These are phyloP conservation scores for Drosophila sturtevanti DNA, from an alignment of 1,140 invertebrate species.

Conservation along the genomic window DNA sequence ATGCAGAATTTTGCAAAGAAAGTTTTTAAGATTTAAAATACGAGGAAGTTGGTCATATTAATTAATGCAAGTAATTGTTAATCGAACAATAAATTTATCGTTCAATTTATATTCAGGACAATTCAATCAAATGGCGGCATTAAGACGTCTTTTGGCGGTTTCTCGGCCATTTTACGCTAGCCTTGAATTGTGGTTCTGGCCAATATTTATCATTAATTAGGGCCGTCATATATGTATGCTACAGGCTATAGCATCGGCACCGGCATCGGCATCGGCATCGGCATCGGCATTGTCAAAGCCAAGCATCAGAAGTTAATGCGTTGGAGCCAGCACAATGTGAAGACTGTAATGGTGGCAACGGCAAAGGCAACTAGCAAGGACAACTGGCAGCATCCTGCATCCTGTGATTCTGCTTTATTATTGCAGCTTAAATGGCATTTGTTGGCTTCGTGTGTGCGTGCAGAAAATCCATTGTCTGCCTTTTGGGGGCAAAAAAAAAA, in stretches of 20 bases:
- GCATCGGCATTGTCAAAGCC: constrained; percentile 26
- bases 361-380: constrained; percentile 14
- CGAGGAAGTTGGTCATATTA: constrained; percentile 6
- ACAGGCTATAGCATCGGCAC: neutral
- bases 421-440: constrained; percentile 62
- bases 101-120: constrained; percentile 17
- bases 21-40: neutral
- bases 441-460: constrained; percentile 24
- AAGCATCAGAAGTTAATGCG: constrained; percentile 37
- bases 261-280: too few species aligned
- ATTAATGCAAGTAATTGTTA: constrained; percentile 5
- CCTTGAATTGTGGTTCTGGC: constrained; percentile 1
- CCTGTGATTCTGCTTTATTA: constrained; percentile 56
- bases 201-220: constrained; percentile 78
- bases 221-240: constrained; percentile 35
- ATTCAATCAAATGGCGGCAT: neutral
- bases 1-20: neutral
- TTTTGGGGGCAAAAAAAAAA: constrained; percentile 25
- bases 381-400: constrained; percentile 31
- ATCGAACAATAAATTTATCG: constrained; percentile 33
- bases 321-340: constrained; percentile 3
- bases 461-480: constrained; percentile 39
- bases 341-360: constrained; percentile 13
- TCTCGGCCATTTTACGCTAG: constrained; percentile 10
- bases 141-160: neutral